Evolutionary conservation across 2,888 invertebrate genomes (phyloP), one percentile per base, ranked within the genome.

Genomic region (Liodrosophila aerea): DNA sequence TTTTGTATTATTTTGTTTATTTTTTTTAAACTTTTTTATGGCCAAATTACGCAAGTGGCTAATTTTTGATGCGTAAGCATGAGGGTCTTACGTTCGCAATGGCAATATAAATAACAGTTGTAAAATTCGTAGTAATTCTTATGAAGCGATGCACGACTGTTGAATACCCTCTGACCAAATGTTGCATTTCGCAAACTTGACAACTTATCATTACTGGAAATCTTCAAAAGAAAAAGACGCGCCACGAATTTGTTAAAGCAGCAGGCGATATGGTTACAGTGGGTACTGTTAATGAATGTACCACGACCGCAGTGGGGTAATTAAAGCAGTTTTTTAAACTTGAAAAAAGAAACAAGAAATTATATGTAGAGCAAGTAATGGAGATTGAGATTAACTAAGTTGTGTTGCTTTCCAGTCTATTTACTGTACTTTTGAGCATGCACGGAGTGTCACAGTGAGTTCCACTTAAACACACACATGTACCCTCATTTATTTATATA

Each of bases 401-500:
- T n/a, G n/a, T n/a, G 45, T 29, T 3, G 13, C 54, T 7, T 11
- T 49, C n/a, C 52, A 37, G 36, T 7, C 12, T 22, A 8, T 36
- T 3, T 7, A 52, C 66, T 52, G 40, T 65, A 34, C 9, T 13
- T 16, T 22, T 43, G 22, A 18, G n/a, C 57, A 68, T 41, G 67
- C 68, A 53, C 15, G 39, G 15, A 18, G 72, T 72, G 49, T 59
- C 50, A 72, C 60, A 66, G 60, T 72, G 37, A 67, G 36, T 30
- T 22, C 34, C 36, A 60, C 15, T 59, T 46, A 40, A 29, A 37
- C 12, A 50, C 39, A 40, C 13, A 46, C 63, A 80, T 60, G 72
- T 61, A 72, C 54, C 75, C 67, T 56, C 67, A 80, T 83, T 67
- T 68, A 64, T 62, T 13, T 11, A 33, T 31, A 29, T 13, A 18